phyloP scores from a whole-genome alignment of 1,140 invertebrate genomes.

The Drosophila fuyamai region DNA sequence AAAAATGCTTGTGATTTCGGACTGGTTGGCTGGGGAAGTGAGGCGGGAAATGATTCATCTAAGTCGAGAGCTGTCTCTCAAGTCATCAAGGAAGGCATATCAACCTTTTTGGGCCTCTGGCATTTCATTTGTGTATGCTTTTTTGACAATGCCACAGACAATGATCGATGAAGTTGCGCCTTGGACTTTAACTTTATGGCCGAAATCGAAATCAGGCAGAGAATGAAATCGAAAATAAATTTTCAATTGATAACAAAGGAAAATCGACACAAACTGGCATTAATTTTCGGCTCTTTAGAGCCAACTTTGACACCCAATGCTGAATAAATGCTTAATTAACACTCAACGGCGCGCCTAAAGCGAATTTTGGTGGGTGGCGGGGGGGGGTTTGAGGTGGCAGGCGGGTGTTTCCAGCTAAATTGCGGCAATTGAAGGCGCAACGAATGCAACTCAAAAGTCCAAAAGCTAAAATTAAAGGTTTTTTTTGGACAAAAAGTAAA shows the following conservation, averaged over 20 bases:
- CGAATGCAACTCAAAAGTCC: conserved; percentile 70
- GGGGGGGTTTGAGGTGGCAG: neutral
- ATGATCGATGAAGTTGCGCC: conserved; percentile 76
- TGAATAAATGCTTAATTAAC: conserved; percentile 83
- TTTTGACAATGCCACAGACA: conserved; percentile 58
- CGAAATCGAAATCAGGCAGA: conserved; percentile 47
- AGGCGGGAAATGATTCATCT: conserved; percentile 54
- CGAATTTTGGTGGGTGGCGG: conserved; percentile 12
- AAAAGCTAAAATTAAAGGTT: conserved; percentile 63
- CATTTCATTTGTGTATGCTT: conserved; percentile 34
- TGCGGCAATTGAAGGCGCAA: conserved; percentile 78
- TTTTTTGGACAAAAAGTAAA: conserved; percentile 63
- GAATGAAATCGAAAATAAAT: conserved; percentile 47
- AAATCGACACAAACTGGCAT: conserved; percentile 67
- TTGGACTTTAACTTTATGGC: conserved; percentile 61
- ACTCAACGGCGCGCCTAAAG: conserved; percentile 76
- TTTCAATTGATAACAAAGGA: conserved; percentile 77
- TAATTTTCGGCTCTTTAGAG: conserved; percentile 77
- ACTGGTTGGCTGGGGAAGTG: conserved; percentile 4
- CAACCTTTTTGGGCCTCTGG: conserved; percentile 44
- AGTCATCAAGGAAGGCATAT: conserved; percentile 40
- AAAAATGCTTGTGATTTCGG: conserved; percentile 47
- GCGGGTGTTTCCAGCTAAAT: conserved; percentile 37
- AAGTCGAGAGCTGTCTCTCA: conserved; percentile 43
- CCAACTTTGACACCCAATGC: conserved; percentile 75